Base-by-base conservation (phyloP, 2,113 vertebrate species). In the Poecilia latipinna region DNA sequence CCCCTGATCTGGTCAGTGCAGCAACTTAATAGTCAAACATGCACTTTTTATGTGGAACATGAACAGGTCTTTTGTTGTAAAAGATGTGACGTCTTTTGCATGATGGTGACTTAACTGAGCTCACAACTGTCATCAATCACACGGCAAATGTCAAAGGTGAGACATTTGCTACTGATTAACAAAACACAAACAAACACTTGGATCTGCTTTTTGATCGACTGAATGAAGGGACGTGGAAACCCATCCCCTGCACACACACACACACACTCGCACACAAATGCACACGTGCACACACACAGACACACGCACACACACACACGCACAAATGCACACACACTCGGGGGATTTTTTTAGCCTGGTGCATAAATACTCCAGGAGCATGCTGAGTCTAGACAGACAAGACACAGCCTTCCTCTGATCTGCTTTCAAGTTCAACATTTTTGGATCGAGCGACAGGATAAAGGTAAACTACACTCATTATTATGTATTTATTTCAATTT, bases 281-380 rank as follows among this genome's bases (percentile, higher is more conserved):
- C 0, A 29, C 13, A 12, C 62, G 26, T 28, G n/a, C 0, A 29
- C 13, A 12, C 62, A 19, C 11, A 0, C 29, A 5, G n/a, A 29
- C 48, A 61, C 6, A 26, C 3, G 28, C 0, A 26, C 28, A n/a
- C 0, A 29, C 4, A 1, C 33, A 24, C 24, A 29, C 63, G 48
- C 8, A 15, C 3, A 48, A 0, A 31, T 28, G n/a, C 0, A 67
- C 15, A 11, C 19, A 63, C 68, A 48, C 39, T 28, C 3, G 57
- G 6, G 31, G 12, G 66, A 28, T 19, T 48, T 48, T 42, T 48
- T 19, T 48, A 19, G 3, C 3, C 65, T 2, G 12, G 4, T 0
- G 24, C 4, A 88, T 91, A 92, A 77, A 90, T 78, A 86, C 19
- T 60, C 26, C 32, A 4, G 8, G 72, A 66, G 70, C 29, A 26